These are phyloP conservation scores for Pinna nobilis DNA, from an alignment of 1,140 invertebrate genomes.

Conservation along the genomic window DNA sequence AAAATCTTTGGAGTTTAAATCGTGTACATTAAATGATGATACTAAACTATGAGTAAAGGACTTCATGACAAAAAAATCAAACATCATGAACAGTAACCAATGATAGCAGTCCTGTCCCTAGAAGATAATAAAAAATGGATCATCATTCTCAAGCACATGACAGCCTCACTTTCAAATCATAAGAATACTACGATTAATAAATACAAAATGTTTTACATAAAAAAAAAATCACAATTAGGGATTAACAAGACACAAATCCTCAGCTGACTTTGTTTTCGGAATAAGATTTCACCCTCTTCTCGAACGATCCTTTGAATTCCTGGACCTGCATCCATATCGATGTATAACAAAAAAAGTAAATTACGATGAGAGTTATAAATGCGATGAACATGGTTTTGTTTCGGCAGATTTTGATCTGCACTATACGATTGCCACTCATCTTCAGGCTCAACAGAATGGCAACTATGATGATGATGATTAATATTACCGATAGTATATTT, in stretches of 20 bases:
- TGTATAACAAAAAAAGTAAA: constrained; percentile 70
- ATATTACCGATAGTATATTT: constrained; percentile 46
- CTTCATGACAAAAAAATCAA: too few species aligned
- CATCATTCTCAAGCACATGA: too few species aligned
- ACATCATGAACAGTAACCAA: too few species aligned
- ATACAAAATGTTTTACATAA: too few species aligned
- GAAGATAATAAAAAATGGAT: too few species aligned
- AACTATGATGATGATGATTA: constrained; percentile 52
- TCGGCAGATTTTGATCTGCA: constrained; percentile 53
- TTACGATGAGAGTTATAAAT: constrained; percentile 58
- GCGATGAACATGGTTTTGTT: constrained; percentile 65
- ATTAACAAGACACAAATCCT: neutral
- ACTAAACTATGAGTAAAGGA: too few species aligned
- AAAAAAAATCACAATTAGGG: neutral
- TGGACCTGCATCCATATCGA: constrained; percentile 67
- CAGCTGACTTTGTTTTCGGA: constrained; percentile 15
- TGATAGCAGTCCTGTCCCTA: too few species aligned
- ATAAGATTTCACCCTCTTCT: constrained; percentile 54
- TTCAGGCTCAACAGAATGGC: constrained; percentile 46
- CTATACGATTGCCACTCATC: constrained; percentile 45
- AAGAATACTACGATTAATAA: too few species aligned
- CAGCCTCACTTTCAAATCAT: too few species aligned
- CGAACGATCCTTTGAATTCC: constrained; percentile 65
- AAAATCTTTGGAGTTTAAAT: too few species aligned
- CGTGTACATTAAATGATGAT: too few species aligned